These are phyloP conservation scores for Mionectes olivaceus DNA, from an alignment of 2,797 vertebrate species.

Conservation along the genomic window DNA sequence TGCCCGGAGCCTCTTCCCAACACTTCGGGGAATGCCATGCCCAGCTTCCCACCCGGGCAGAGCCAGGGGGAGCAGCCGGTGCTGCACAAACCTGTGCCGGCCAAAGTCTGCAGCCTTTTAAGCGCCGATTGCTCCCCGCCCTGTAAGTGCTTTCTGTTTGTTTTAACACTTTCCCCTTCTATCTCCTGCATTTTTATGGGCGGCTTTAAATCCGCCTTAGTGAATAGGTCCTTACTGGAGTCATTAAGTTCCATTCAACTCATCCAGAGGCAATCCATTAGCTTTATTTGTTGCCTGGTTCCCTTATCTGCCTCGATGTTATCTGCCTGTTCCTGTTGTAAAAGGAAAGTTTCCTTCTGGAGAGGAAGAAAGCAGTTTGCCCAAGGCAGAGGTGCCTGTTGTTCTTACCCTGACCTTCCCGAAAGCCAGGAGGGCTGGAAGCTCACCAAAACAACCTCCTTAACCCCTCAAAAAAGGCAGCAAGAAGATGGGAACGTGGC, in stretches of 20 bases:
- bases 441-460: background rate
- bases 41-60: background rate
- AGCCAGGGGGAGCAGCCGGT: rapidly evolving
- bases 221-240: background rate
- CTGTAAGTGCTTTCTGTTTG: conserved; percentile 45
- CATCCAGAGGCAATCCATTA: conserved; percentile 44
- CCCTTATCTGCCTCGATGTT: conserved; percentile 49
- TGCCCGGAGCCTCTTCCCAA: background rate
- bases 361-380: conserved; percentile 4
- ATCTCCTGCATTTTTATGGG: background rate
- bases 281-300: conserved; percentile 33
- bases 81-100: background rate
- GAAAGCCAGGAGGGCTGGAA: background rate
- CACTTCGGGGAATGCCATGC: rapidly evolving
- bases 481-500: background rate
- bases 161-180: conserved; percentile 28
- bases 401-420: background rate
- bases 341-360: conserved; percentile 27
- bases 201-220: background rate
- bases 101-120: conserved; percentile 19
- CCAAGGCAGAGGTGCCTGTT: background rate
- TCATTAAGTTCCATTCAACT: conserved; percentile 45
- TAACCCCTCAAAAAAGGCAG: background rate
- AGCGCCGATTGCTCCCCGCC: background rate
- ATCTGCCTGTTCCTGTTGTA: conserved; percentile 5